Evolutionary conservation across 2,113 vertebrate species (phyloP).

Genomic region (Oreochromis tanganicae): DNA sequence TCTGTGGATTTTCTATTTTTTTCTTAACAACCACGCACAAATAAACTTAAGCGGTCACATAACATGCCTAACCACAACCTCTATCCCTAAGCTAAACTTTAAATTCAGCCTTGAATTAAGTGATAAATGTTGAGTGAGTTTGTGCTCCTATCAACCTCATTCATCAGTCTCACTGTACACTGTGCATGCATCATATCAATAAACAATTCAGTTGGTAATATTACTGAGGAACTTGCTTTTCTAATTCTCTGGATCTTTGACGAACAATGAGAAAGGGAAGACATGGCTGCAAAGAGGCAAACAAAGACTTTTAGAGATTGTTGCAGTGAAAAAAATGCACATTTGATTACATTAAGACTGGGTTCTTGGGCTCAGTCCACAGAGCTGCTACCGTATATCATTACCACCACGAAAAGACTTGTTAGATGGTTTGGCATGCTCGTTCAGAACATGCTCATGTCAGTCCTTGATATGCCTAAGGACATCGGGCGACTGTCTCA

Average conservation of each 20-base stretch:
- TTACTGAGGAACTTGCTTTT: neutral
- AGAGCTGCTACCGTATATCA: neutral
- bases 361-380: neutral
- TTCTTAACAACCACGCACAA: neutral
- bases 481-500: slow-evolving; percentile 9
- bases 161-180: neutral
- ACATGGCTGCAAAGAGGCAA: slow-evolving; percentile 16
- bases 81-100: neutral
- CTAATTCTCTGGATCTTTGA: neutral
- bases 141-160: neutral
- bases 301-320: neutral
- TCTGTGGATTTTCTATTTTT: neutral
- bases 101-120: neutral
- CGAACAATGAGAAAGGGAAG: slow-evolving; percentile 34
- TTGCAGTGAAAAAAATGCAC: neutral
- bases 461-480: neutral
- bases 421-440: neutral
- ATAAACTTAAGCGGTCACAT: neutral
- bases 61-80: neutral
- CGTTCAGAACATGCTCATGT: neutral
- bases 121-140: neutral
- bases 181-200: neutral
- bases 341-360: neutral
- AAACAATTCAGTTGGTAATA: neutral
- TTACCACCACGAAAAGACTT: neutral